phyloP scores from a whole-genome alignment of 2,888 invertebrate species.

The Ochropleura plecta region DNA sequence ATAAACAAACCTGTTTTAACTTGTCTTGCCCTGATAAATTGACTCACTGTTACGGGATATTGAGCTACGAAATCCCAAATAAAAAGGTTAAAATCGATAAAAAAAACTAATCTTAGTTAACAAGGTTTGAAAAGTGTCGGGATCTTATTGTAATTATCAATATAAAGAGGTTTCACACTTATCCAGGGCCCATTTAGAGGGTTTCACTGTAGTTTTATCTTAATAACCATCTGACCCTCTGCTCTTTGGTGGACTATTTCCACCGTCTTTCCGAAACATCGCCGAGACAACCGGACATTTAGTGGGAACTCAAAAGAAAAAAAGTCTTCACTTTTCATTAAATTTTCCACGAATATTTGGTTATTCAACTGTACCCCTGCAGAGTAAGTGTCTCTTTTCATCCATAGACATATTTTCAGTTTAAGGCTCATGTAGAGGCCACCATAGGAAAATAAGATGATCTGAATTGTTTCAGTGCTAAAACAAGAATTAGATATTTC shows the following conservation, averaged over 20 bases:
- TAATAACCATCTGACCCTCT: neutral
- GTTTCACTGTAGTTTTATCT: neutral
- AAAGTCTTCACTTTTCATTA: neutral
- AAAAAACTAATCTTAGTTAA: too few relatives aligned
- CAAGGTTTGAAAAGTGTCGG: too few relatives aligned
- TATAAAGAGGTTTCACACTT: too few relatives aligned
- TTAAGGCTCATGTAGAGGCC: neutral
- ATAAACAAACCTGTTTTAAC: too few relatives aligned
- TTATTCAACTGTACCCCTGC: constrained; percentile 19
- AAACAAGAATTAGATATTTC: neutral
- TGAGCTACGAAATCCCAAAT: too few relatives aligned
- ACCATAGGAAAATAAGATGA: neutral
- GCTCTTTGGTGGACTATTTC: neutral
- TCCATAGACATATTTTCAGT: neutral
- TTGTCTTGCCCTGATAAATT: too few relatives aligned
- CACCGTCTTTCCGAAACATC: neutral
- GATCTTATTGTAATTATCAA: too few relatives aligned
- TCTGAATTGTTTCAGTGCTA: too few relatives aligned
- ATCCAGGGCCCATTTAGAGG: too few relatives aligned
- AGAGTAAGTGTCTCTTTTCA: neutral
- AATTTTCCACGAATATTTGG: neutral
- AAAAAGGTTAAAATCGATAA: too few relatives aligned
- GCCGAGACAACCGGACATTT: neutral
- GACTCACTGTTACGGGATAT: too few relatives aligned
- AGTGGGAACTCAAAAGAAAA: neutral